These are phyloP conservation scores for Bruchidius siliquastri DNA, from an alignment of 2,888 invertebrate species.

Conservation along the genomic window DNA sequence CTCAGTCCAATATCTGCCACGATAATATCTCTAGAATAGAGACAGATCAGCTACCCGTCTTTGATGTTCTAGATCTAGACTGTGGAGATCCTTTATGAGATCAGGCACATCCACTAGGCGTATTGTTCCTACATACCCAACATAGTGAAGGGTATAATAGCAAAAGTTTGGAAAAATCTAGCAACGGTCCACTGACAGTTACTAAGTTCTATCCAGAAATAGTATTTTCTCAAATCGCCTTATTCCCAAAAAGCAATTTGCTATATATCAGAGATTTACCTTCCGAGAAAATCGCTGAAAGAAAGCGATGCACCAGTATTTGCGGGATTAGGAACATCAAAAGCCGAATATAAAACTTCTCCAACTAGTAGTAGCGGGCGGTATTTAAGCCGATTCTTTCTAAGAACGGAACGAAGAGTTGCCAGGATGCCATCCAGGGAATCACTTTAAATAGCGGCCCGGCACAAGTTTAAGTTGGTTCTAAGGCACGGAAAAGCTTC, in stretches of 20 bases:
- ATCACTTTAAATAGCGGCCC: not conserved
- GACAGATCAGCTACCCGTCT: no score
- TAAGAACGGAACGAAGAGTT: not conserved
- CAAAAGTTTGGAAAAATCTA: no score
- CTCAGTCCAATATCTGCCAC: no score
- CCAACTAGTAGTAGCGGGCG: not conserved
- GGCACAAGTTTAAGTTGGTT: not conserved
- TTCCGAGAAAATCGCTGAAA: not conserved
- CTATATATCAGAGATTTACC: not conserved
- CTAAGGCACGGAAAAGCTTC: not conserved
- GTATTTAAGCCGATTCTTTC: not conserved
- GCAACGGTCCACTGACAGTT: not conserved
- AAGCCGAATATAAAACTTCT: not conserved
- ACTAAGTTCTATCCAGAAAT: not conserved
- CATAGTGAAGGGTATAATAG: no score
- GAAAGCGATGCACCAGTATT: not conserved
- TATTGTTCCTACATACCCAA: no score
- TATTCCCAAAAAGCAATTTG: not conserved
- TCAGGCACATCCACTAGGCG: no score
- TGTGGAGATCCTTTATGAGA: no score
- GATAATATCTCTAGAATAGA: no score
- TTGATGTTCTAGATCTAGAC: no score
- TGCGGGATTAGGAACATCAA: not conserved
- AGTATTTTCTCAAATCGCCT: not conserved
- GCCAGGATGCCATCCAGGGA: not conserved